Percentiles rank a stretch among this genome's conserved stretches.
These are phyloP conservation scores for Pterostichus niger DNA, from an alignment of 2,888 invertebrate genomes.

Conservation along the genomic window DNA sequence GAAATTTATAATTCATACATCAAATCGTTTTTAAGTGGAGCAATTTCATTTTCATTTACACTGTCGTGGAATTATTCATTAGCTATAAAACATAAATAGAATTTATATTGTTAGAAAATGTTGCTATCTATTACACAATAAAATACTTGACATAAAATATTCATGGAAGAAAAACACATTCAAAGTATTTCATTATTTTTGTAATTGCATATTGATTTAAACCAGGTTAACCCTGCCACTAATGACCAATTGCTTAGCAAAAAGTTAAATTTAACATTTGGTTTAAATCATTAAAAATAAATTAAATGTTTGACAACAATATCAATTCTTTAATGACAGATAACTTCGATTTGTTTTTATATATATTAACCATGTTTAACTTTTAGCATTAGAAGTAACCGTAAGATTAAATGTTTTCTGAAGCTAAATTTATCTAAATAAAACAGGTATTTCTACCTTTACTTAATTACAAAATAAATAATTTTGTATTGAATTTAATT, in stretches of 20 bases:
- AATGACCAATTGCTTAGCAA: background rate
- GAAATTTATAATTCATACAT: constrained; percentile 41
- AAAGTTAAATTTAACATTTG: too few species aligned
- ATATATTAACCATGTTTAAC: background rate
- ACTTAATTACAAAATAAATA: too few species aligned
- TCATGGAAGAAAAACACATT: background rate
- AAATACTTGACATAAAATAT: background rate
- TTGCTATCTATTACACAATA: background rate
- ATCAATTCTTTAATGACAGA: too few species aligned
- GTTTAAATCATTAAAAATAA: too few species aligned
- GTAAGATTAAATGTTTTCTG: too few species aligned
- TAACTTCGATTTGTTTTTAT: background rate
- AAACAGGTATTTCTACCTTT: too few species aligned
- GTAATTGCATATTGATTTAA: background rate
- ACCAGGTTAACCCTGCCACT: too few species aligned
- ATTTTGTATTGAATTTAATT: too few species aligned
- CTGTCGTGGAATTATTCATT: constrained; percentile 26
- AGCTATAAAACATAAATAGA: constrained; percentile 24
- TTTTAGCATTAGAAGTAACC: too few species aligned
- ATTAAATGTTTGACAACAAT: too few species aligned
- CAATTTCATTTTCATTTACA: constrained; percentile 42
- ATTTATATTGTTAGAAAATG: constrained; percentile 11
- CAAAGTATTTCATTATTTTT: background rate
- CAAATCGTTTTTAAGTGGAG: constrained; percentile 10
- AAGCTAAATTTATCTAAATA: too few species aligned